Conservation (phyloP, 2,888 invertebrate species). For the Hyposoter dolosus region DNA sequence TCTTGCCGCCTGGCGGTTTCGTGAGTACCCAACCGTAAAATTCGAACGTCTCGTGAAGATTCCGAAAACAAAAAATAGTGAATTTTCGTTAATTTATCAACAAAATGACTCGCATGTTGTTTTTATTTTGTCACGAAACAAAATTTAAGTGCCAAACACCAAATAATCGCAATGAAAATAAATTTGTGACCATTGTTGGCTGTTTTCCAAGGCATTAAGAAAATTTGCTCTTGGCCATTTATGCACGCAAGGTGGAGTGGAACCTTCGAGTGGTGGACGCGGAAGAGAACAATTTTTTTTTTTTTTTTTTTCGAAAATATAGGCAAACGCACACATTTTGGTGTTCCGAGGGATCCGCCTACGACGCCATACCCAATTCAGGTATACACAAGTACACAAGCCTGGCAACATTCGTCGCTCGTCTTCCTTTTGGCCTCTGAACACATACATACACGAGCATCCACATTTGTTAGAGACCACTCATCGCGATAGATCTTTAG, state of each 20-base stretch:
- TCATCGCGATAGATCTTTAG: constrained; percentile 45
- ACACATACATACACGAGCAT: neutral
- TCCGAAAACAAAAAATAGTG: neutral
- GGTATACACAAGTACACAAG: constrained; percentile 46
- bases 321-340: constrained; percentile 40
- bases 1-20: too few species aligned
- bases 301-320: constrained; percentile 28
- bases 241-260: constrained; percentile 26
- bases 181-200: neutral
- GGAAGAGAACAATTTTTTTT: constrained; percentile 33
- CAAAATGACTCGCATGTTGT: neutral
- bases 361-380: constrained; percentile 28
- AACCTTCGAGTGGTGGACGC: constrained; percentile 27
- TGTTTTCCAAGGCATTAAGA: neutral
- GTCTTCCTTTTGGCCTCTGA: neutral
- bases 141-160: neutral
- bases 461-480: neutral
- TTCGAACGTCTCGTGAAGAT: neutral
- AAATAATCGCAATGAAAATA: neutral
- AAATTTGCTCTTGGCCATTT: constrained; percentile 23
- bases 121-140: neutral
- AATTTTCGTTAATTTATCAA: neutral
- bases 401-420: constrained; percentile 21
- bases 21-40: too few species aligned
- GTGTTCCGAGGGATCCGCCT: constrained; percentile 40